Evolutionary conservation across 2,888 invertebrate genomes (phyloP).

Genomic region (Priocnemis perturbator): DNA sequence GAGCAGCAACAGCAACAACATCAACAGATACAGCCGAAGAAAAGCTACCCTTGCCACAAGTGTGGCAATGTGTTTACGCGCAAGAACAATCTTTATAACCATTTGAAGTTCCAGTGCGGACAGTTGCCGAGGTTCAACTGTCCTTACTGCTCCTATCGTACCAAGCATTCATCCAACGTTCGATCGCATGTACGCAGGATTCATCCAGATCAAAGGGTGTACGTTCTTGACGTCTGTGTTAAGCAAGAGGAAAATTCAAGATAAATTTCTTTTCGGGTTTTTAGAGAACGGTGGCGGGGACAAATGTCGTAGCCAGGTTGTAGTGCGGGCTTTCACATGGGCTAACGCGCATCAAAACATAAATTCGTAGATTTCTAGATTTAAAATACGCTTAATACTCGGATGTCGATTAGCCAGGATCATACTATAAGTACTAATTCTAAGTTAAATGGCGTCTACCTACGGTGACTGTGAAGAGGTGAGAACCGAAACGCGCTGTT

Average conservation of each 20-base stretch:
- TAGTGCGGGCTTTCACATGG: too few species aligned
- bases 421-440: too few species aligned
- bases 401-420: too few species aligned
- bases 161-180: slow-evolving; percentile 71
- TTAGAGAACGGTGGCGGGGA: neutral
- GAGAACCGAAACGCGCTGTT: too few species aligned
- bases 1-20: too few species aligned
- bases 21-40: slow-evolving; percentile 20
- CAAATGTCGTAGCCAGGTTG: too few species aligned
- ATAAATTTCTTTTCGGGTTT: neutral
- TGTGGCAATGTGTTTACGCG: slow-evolving; percentile 69
- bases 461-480: too few species aligned
- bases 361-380: slow-evolving; percentile 11
- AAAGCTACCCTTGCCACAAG: slow-evolving; percentile 62
- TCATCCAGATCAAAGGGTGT: slow-evolving; percentile 64
- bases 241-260: slow-evolving; percentile 6
- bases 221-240: slow-evolving; percentile 61
- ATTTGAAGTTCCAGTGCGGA: slow-evolving; percentile 72
- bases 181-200: slow-evolving; percentile 67
- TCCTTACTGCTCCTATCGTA: slow-evolving; percentile 70
- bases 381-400: too few species aligned
- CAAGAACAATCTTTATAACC: slow-evolving; percentile 69
- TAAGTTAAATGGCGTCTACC: too few species aligned
- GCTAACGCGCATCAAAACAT: slow-evolving; percentile 21
- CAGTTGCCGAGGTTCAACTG: slow-evolving; percentile 71